phyloP scores from a whole-genome alignment of 2,797 vertebrate genomes.

The Acanthurus tractus region DNA sequence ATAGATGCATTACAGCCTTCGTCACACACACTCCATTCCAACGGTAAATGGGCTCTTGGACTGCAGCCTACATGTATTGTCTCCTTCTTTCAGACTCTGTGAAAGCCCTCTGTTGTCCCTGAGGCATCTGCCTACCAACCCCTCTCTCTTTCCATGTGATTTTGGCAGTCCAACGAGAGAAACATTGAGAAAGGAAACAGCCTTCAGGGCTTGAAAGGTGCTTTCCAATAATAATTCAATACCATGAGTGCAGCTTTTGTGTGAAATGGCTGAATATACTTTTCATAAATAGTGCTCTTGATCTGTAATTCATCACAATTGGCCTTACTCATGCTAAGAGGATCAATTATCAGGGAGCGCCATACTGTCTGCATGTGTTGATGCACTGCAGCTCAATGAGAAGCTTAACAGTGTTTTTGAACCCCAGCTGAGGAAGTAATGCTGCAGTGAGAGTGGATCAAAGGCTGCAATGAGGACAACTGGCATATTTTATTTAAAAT shows the following conservation, averaged over 20 bases:
- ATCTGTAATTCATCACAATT: slow-evolving; percentile 44
- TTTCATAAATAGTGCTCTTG: slow-evolving; percentile 28
- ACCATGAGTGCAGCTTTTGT: slow-evolving; percentile 38
- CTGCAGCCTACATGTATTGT: slow-evolving; percentile 80
- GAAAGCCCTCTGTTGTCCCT: slow-evolving; percentile 81
- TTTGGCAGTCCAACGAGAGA: slow-evolving; percentile 63
- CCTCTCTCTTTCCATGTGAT: slow-evolving; percentile 72
- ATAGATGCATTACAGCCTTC: slow-evolving; percentile 69
- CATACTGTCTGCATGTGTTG: slow-evolving; percentile 55
- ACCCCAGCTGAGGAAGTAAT: slow-evolving; percentile 20
- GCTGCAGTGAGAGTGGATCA: slow-evolving; percentile 16
- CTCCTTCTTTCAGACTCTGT: slow-evolving; percentile 75
- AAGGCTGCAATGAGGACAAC: slow-evolving; percentile 2
- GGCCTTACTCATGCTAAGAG: slow-evolving; percentile 46
- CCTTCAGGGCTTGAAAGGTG: slow-evolving; percentile 54
- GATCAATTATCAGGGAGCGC: slow-evolving; percentile 69
- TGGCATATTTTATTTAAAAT: slow-evolving; percentile 8
- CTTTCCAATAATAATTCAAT: slow-evolving; percentile 55
- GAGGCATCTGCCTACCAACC: slow-evolving; percentile 76
- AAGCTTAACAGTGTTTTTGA: slow-evolving; percentile 33
- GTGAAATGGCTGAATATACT: slow-evolving; percentile 18
- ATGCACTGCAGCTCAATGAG: slow-evolving; percentile 42
- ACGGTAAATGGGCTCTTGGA: slow-evolving; percentile 79
- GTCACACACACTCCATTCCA: slow-evolving; percentile 80
- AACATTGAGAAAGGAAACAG: slow-evolving; percentile 58